Percentiles rank a stretch among this genome's conserved stretches.
phyloP scores from a whole-genome alignment of 2,888 invertebrate species.

The Tubiluchus corallicola region DNA sequence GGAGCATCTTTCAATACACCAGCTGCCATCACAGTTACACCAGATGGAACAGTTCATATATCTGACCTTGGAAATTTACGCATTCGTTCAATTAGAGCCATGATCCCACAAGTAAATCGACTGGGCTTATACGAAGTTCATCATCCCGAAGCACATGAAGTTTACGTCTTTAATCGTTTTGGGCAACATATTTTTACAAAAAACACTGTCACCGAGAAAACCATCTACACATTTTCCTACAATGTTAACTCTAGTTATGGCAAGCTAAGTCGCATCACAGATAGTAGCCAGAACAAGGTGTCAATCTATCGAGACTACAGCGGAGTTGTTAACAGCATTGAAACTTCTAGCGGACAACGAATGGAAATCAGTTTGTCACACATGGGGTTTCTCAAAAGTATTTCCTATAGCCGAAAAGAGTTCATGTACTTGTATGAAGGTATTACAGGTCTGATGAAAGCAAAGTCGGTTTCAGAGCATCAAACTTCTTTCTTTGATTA shows the following conservation, averaged over 20 bases:
- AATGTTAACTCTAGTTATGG: constrained; percentile 92
- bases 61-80: constrained; percentile 63
- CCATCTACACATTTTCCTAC: constrained; percentile 83
- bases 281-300: constrained; percentile 70
- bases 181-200: constrained; percentile 90
- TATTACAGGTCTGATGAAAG: constrained; percentile 61
- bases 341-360: constrained; percentile 20
- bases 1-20: constrained; percentile 39
- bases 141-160: constrained; percentile 77
- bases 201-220: constrained; percentile 77
- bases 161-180: constrained; percentile 72
- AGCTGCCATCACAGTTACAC: constrained; percentile 62
- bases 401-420: constrained; percentile 79
- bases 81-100: constrained; percentile 39
- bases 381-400: constrained; percentile 66
- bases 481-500: constrained; percentile 78
- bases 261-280: constrained; percentile 76
- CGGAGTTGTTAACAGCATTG: constrained; percentile 54
- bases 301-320: constrained; percentile 70
- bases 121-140: constrained; percentile 81
- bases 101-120: not conserved
- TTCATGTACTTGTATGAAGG: constrained; percentile 70
- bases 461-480: constrained; percentile 41
- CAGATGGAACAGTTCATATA: constrained; percentile 84
- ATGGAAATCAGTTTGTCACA: constrained; percentile 58